These are phyloP conservation scores for Pangasianodon hypophthalmus DNA, from an alignment of 2,113 vertebrate species.

Conservation along the genomic window DNA sequence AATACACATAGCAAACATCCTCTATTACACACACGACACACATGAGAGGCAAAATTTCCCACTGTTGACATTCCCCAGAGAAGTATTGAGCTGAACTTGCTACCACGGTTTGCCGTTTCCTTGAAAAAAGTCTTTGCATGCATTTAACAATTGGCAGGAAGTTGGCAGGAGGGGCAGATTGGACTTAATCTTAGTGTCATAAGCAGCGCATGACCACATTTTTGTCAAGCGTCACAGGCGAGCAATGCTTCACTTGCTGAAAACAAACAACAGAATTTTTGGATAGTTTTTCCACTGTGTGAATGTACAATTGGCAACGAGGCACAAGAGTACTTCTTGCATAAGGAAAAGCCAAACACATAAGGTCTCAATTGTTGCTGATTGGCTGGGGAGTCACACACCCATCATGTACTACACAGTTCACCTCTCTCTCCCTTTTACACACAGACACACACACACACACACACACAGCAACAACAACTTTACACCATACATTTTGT, in stretches of 20 bases:
- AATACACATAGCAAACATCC: constrained; percentile 51
- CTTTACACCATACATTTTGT: background rate
- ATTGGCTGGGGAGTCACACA: constrained; percentile 53
- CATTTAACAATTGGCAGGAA: constrained; percentile 16
- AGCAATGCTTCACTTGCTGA: background rate
- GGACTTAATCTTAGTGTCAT: background rate
- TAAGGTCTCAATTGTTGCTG: constrained; percentile 51
- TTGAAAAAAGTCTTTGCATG: background rate
- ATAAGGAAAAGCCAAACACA: constrained; percentile 55
- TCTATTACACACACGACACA: background rate
- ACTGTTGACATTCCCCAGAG: constrained; percentile 55
- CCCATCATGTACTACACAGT: constrained; percentile 36
- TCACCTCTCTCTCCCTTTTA: background rate
- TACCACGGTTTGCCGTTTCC: background rate
- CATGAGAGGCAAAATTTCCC: background rate
- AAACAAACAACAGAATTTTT: background rate
- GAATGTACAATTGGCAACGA: constrained; percentile 45
- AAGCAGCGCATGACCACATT: background rate
- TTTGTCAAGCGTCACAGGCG: background rate
- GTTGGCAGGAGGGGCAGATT: background rate
- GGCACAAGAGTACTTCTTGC: background rate
- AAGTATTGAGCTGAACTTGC: constrained; percentile 19
- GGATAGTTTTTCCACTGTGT: background rate
- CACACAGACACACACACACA: background rate
- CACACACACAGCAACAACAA: background rate